Base-by-base conservation (phyloP, 1,140 invertebrate genomes). In the Ceratina calcarata region DNA sequence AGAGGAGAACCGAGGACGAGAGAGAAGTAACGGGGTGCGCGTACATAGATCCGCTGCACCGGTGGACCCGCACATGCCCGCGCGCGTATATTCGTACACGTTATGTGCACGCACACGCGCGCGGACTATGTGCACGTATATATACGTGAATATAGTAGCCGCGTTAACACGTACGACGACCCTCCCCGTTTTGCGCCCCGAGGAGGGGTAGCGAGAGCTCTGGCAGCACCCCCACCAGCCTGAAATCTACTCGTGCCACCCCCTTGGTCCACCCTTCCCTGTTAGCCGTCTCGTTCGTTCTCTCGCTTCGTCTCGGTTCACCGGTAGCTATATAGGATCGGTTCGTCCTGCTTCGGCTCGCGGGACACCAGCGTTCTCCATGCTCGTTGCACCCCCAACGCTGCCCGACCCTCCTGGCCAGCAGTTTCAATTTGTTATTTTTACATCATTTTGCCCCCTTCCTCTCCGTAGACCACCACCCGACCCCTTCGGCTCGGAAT, bases 361-460 rank as follows among this genome's bases (percentile, higher is more conserved):
- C 8, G 10, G 18, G 45, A 55, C 55, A 81, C 61, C 58, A 32
- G 37, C n/a, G 45, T 22, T 3, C 16, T 10, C 32, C 10, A 18
- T 79, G 76, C 66, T 72, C 27, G 37, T 78, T 27, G 2, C 27
- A 49, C n/a, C 45, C n/a, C 55, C n/a, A 10, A 45, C 68, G 80
- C 51, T 75, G 57, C 64, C 83, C 80, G 60, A 82, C 78, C 80
- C 78, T 78, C 79, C 76, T 78, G 83, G 84, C 85, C 88, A 85
- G 87, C 88, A 88, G 87, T 91, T 90, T 91, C 89, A 91, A 91
- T 91, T 91, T 91, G 88, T 91, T 91, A 90, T 90, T 91, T 91
- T 91, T 90, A 90, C 89, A 91, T 91, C 89, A 89, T 91, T 91
- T 90, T 87, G 70, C 86, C 84, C 79, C 81, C 84, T 72, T 72